Base-by-base conservation (phyloP, 2,888 invertebrate species). In the Schrankia costaestrigalis region DNA sequence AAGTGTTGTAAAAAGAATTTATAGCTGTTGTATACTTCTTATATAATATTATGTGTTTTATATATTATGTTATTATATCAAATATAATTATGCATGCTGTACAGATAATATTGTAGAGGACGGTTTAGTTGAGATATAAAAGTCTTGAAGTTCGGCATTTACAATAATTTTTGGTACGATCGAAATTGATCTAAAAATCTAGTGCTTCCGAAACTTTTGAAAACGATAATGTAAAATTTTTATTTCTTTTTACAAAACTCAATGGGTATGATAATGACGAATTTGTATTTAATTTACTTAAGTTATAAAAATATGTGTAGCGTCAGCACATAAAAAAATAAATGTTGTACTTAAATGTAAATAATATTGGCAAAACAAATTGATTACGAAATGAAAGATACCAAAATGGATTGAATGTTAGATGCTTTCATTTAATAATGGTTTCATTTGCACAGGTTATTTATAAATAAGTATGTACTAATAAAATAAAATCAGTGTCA, bases 241-340 rank as follows among this genome's bases (percentile, higher is more conserved):
- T 23, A 24, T 24, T 17, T 26, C 4, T 26, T 19, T 26, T 32
- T 8, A 26, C 7, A 22, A 29, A 13, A n/a, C 7, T 19, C 3
- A 8, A 11, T 2, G 11, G 6, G 2, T 11, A 23, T 4, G 2
- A 23, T 22, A 11, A 26, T 25, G n/a, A 26, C 23, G 3, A 25
- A 29, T 32, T 25, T 22, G n/a, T n/a, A n/a, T n/a, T n/a, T n/a
- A n/a, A n/a, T n/a, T 9, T 14, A 9, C 17, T 31, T 31, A 30
- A 2, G 7, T 50, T 31, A 25, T 5, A 15, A 30, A 29, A 57
- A 63, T 63, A 63, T 72, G 62, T 71, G 64, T 67, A 60, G 57
- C 64, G 67, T 63, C 66, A 71, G n/a, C n/a, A n/a, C n/a, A n/a
- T n/a, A n/a, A n/a, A n/a, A n/a, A n/a, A n/a, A n/a, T n/a, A n/a